These are phyloP conservation scores for Caenorhabditis auriculariae DNA, from an alignment of 2,888 invertebrate species.

Conservation along the genomic window DNA sequence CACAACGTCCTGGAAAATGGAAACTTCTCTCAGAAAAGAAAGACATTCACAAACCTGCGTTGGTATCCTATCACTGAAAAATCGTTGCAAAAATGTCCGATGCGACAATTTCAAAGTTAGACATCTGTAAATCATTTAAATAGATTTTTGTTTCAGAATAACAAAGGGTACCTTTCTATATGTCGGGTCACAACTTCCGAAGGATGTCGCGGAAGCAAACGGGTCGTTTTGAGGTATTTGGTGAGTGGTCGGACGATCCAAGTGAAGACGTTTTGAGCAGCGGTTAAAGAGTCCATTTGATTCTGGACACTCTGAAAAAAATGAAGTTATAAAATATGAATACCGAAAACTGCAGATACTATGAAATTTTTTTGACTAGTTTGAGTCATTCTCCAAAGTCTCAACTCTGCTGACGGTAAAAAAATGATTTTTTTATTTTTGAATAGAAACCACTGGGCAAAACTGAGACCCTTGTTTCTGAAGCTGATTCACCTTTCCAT, in stretches of 20 bases:
- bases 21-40: not conserved
- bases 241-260: conserved; percentile 92
- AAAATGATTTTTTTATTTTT: conserved; percentile 8
- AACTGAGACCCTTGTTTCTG: too few species aligned
- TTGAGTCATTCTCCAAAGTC: too few species aligned
- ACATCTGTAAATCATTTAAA: conserved; percentile 70
- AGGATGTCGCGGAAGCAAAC: conserved; percentile 92
- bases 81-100: conserved; percentile 89
- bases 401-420: too few species aligned
- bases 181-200: conserved; percentile 73
- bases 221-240: conserved; percentile 88
- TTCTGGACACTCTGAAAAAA: conserved; percentile 70
- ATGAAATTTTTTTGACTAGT: not conserved
- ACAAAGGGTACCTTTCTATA: conserved; percentile 31
- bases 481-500: too few species aligned
- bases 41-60: too few species aligned
- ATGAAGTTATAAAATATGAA: not conserved
- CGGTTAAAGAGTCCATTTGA: conserved; percentile 89
- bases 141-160: not conserved
- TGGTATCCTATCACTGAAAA: conserved; percentile 70
- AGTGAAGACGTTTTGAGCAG: conserved; percentile 95
- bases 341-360: not conserved
- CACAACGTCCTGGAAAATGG: conserved; percentile 27
- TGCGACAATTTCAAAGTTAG: conserved; percentile 90
- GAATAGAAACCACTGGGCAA: conserved; percentile 6